Evolutionary conservation across 2,888 invertebrate genomes (phyloP), one percentile per base, ranked within the genome.

Genomic region (Xanthorhoe spadicearia): DNA sequence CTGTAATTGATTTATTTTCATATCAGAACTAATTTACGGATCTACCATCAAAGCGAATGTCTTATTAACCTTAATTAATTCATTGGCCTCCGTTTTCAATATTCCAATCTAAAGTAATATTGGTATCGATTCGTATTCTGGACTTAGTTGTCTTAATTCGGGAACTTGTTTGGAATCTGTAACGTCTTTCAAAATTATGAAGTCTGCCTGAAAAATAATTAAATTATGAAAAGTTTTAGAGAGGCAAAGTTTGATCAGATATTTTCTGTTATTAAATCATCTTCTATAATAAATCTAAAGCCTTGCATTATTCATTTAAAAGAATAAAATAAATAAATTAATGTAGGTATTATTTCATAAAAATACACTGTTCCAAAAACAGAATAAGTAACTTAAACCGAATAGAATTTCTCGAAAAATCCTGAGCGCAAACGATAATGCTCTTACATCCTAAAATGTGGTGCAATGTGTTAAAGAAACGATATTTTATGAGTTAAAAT

Each of bases 401-500:
- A 23, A 59, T 18, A 52, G 51, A 51, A 38, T 51, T 56, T 58
- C 50, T 38, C 48, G 9, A 19, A 60, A 65, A 56, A 55, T 43
- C 19, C 54, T 43, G 8, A 59, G 38, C 50, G 38, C 59, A 56
- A 55, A 63, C 56, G 60, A 50, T 65, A 65, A 55, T 64, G 60
- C 64, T 64, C 61, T 56, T 35, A 64, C 52, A 17, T 17, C 13
- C 59, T 63, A 56, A 60, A 63, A 54, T 50, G 61, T 61, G 68
- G 61, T 68, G 64, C 68, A 68, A 64, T 64, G 63, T 68, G 70
- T 73, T 69, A 67, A 74, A 79, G 80, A 83, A 82, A 81, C 82
- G 79, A 82, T 85, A 86, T 86, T 87, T 89, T 85, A 86, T 83
- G 83, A 83, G 84, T 85, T 84, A 85, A 87, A 89, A 87, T 87